phyloP scores from a whole-genome alignment of 2,113 vertebrate species.

The Chitala chitala region DNA sequence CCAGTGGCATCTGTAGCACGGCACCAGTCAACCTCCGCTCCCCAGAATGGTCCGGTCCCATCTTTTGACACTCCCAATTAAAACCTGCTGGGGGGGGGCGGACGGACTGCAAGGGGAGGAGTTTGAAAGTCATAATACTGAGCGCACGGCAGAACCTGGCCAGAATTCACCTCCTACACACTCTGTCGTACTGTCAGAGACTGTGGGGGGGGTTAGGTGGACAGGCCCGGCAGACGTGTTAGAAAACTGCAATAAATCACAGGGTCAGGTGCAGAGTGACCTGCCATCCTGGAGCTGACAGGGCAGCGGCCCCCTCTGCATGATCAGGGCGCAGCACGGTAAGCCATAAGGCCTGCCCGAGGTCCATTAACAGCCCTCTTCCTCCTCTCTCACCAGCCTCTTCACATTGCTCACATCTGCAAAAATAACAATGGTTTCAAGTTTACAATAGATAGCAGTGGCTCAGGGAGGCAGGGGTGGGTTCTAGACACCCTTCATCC shows the following conservation, averaged over 20 bases:
- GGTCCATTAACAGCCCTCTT: conserved; percentile 58
- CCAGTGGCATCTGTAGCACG: neutral
- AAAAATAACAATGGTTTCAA: conserved; percentile 59
- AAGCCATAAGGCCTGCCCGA: conserved; percentile 56
- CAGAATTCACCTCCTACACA: neutral
- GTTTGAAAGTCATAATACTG: neutral
- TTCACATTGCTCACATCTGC: conserved; percentile 77
- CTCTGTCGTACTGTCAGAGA: neutral
- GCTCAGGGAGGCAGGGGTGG: conserved; percentile 33
- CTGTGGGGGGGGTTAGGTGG: conserved; percentile 10
- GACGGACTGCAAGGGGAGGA: neutral
- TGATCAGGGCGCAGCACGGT: conserved; percentile 58
- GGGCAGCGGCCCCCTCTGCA: conserved; percentile 50
- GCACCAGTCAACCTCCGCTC: neutral
- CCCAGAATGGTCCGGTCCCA: neutral
- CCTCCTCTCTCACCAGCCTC: conserved; percentile 64
- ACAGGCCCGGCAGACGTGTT: conserved; percentile 1
- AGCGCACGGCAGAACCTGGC: no score
- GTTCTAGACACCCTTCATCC: conserved; percentile 17
- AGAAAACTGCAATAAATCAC: conserved; percentile 45
- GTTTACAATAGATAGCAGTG: conserved; percentile 65
- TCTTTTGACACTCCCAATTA: neutral
- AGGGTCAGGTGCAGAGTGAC: conserved; percentile 47
- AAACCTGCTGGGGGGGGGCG: neutral
- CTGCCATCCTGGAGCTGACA: conserved; percentile 53